phyloP scores from a whole-genome alignment of 2,113 vertebrate species.

The Grallaria varia region DNA sequence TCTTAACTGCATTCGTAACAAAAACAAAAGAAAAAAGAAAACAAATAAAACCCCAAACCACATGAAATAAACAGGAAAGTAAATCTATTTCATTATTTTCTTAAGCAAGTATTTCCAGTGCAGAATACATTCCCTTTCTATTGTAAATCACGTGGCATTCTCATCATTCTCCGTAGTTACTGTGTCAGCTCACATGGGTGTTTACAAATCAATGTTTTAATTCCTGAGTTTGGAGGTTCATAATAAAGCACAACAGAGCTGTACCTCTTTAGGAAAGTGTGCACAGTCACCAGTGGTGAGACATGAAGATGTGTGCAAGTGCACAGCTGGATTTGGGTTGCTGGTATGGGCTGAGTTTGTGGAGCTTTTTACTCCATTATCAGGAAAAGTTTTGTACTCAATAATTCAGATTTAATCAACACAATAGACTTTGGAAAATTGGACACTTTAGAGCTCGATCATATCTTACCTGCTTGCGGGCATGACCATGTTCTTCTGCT shows the following conservation, averaged over 20 bases:
- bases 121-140: not conserved
- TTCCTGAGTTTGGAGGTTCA: not conserved
- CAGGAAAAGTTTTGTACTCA: not conserved
- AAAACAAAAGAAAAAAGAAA: not conserved
- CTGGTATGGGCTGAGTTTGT: not conserved
- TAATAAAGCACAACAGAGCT: not conserved
- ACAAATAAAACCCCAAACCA: accelerated
- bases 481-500: slow-evolving; percentile 77
- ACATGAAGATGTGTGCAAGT: not conserved
- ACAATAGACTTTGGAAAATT: not conserved
- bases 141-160: not conserved
- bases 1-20: not conserved
- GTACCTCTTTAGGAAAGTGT: not conserved
- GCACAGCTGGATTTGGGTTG: not conserved
- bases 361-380: not conserved
- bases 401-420: not conserved
- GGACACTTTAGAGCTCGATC: not conserved
- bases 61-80: not conserved
- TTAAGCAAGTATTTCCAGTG: not conserved
- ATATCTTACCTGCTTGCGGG: slow-evolving; percentile 77
- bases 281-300: not conserved
- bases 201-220: not conserved
- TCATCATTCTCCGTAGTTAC: not conserved
- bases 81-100: not conserved
- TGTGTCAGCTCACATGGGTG: not conserved